Evolutionary conservation across 2,113 vertebrate species (phyloP).

Genomic region (Brachyistius frenatus): DNA sequence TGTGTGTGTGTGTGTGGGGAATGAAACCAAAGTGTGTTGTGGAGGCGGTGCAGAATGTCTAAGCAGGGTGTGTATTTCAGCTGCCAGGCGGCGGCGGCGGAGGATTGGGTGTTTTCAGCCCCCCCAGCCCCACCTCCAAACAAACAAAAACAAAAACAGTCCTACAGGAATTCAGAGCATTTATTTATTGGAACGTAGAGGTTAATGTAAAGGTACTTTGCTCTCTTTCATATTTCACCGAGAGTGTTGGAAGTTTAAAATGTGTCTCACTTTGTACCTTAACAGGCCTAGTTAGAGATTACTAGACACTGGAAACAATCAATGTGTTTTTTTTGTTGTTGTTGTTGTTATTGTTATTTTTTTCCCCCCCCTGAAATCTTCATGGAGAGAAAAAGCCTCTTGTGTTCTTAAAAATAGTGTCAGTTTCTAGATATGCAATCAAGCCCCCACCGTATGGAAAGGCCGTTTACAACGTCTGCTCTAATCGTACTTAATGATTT

Average conservation of each 20-base stretch:
- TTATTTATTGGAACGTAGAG: slow-evolving; percentile 18
- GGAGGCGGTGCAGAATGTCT: slow-evolving; percentile 41
- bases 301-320: slow-evolving; percentile 52
- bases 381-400: slow-evolving; percentile 3
- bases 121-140: not conserved
- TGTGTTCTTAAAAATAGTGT: slow-evolving; percentile 4
- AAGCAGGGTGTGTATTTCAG: slow-evolving; percentile 23
- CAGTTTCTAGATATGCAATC: slow-evolving; percentile 59
- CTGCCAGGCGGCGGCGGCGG: not conserved
- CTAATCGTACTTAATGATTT: slow-evolving; percentile 14
- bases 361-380: slow-evolving; percentile 18
- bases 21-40: slow-evolving; percentile 62
- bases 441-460: slow-evolving; percentile 1
- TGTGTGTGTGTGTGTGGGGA: slow-evolving; percentile 19
- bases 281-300: slow-evolving; percentile 50
- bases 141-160: not conserved
- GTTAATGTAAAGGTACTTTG: slow-evolving; percentile 9
- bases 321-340: slow-evolving; percentile 23
- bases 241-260: slow-evolving; percentile 5
- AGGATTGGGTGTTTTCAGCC: slow-evolving; percentile 35
- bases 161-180: not conserved
- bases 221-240: not conserved
- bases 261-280: slow-evolving; percentile 54
- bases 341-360: not conserved
- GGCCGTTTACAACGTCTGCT: slow-evolving; percentile 12